Evolutionary conservation across 92 coral and sea anemone species (phyloP).

Genomic region (Epizoanthus rinbou): DNA sequence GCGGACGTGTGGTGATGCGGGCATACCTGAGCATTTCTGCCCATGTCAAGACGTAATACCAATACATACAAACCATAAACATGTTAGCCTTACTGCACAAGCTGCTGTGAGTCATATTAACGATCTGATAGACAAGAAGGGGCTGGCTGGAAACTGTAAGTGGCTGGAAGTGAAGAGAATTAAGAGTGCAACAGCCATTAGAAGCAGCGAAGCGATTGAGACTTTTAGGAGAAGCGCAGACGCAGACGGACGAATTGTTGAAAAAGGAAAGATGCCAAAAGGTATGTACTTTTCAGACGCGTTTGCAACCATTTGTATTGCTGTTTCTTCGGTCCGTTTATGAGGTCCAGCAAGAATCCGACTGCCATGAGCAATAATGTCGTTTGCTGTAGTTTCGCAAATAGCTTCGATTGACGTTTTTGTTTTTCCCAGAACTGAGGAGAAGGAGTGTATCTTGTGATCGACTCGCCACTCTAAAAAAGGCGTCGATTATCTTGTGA

Average conservation of each 20-base stretch:
- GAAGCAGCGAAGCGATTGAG: conserved; percentile 44
- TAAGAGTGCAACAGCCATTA: conserved; percentile 33
- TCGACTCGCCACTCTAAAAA: too few species aligned
- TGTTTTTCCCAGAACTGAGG: too few species aligned
- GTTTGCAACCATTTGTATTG: background rate
- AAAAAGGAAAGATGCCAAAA: background rate
- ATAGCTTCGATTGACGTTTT: too few species aligned
- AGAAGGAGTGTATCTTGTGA: background rate
- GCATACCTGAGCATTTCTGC: conserved; percentile 52
- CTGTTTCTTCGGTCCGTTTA: background rate
- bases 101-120: conserved; percentile 43
- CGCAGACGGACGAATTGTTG: background rate
- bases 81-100: conserved; percentile 41
- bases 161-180: conserved; percentile 32
- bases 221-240: conserved; percentile 46
- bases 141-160: conserved; percentile 39
- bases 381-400: too few species aligned
- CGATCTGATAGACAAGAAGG: background rate
- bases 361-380: too few species aligned
- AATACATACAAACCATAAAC: conserved; percentile 30
- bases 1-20: conserved; percentile 45
- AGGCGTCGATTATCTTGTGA: too few species aligned
- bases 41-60: conserved; percentile 48
- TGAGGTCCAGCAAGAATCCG: too few species aligned
- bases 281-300: too few species aligned